phyloP scores from a whole-genome alignment of 37 sponge, comb jelly and placozoan genomes.

The Tethya wilhelma region DNA sequence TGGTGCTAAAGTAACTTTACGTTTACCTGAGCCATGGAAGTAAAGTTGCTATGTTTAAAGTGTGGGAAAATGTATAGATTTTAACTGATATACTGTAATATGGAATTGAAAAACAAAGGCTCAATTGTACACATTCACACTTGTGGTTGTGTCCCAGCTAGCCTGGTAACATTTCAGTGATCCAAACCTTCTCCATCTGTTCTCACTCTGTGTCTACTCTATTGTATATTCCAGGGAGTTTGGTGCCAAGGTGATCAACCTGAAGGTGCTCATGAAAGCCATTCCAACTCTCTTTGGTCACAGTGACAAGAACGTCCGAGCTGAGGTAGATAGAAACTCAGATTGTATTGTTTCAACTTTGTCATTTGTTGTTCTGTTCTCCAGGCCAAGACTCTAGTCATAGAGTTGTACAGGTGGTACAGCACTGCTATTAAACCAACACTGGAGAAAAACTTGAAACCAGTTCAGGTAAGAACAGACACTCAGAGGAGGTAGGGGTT shows the following conservation, averaged over 20 bases:
- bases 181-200: background rate
- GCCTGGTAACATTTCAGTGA: background rate
- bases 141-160: background rate
- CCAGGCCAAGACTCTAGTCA: slow-evolving; percentile 75
- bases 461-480: slow-evolving; percentile 60
- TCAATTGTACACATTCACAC: background rate
- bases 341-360: background rate
- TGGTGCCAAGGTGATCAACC: slow-evolving; percentile 85
- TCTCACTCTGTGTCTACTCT: background rate
- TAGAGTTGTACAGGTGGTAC: slow-evolving; percentile 87
- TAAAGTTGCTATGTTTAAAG: no score
- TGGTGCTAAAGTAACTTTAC: no score
- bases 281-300: slow-evolving; percentile 83
- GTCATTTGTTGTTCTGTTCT: background rate
- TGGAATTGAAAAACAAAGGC: no score
- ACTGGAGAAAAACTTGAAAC: slow-evolving; percentile 69
- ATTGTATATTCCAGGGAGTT: slow-evolving; percentile 78
- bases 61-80: no score
- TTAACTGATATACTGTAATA: no score
- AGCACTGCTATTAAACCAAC: slow-evolving; percentile 65
- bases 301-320: slow-evolving; percentile 91
- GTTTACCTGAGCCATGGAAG: no score
- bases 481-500: background rate
- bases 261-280: slow-evolving; percentile 79
- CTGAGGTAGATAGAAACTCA: slow-evolving; percentile 50